Conservation (phyloP, 2,113 vertebrate species). For the Hemibates koningsi region DNA sequence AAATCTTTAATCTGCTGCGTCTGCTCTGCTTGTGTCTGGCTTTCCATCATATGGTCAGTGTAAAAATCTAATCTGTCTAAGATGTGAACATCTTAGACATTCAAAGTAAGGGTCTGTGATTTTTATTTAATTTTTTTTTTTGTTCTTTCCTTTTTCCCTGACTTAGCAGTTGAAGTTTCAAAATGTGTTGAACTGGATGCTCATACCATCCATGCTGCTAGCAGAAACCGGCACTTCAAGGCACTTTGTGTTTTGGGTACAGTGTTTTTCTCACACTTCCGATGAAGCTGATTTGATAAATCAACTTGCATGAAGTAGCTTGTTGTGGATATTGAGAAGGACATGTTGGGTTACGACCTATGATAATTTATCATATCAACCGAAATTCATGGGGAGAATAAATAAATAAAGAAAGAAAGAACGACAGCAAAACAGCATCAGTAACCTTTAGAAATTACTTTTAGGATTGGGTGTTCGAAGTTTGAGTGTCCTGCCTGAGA, state of each 20-base stretch:
- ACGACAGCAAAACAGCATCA: not conserved
- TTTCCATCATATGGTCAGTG: not conserved
- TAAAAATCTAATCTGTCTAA: not conserved
- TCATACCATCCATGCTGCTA: not conserved
- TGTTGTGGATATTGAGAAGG: not conserved
- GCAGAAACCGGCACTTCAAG: not conserved
- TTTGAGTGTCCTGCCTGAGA: not conserved
- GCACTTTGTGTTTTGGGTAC: not conserved
- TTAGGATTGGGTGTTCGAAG: not conserved
- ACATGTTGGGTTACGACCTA: not conserved
- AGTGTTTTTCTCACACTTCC: not conserved
- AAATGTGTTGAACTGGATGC: not conserved
- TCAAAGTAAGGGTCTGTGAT: not conserved
- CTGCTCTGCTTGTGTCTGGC: not conserved
- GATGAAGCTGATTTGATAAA: not conserved
- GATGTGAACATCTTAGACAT: not conserved
- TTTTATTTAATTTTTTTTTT: not conserved
- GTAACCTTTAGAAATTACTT: not conserved
- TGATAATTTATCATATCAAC: not conserved
- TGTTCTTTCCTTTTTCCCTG: not conserved
- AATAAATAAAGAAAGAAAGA: not conserved
- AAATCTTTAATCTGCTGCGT: not conserved
- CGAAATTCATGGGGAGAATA: not conserved
- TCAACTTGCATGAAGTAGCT: not conserved
- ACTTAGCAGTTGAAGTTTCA: not conserved